A percentile compares a stretch with the other conserved stretches of the same genome.
These are phyloP conservation scores for Enchytraeus crypticus DNA, from an alignment of 2,888 invertebrate species.

Conservation along the genomic window DNA sequence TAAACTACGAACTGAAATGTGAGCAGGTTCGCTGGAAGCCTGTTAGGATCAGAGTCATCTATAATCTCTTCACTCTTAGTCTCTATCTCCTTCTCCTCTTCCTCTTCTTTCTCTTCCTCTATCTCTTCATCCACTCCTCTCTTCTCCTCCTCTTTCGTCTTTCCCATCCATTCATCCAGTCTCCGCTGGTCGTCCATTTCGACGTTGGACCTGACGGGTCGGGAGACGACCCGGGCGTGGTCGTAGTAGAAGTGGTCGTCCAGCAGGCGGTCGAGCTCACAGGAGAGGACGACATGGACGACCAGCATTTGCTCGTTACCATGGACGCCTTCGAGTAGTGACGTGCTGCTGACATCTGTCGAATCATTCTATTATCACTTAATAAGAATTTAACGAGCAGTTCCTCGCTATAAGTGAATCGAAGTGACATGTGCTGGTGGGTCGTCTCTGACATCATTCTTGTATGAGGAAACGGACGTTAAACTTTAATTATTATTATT, in stretches of 20 bases:
- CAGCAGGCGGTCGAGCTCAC: no score
- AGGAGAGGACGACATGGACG: no score
- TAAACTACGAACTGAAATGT: conserved; percentile 1
- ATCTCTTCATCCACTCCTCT: neutral
- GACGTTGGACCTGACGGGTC: conserved; percentile 21
- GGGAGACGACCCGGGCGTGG: conserved; percentile 36
- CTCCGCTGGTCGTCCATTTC: neutral
- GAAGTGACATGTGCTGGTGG: no score
- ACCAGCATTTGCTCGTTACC: no score
- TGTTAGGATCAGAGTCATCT: neutral
- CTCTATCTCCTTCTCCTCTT: neutral
- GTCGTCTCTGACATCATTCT: no score
- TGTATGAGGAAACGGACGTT: no score
- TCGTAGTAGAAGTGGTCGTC: conserved; percentile 43
- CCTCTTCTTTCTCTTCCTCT: conserved; percentile 2
- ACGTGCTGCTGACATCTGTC: no score
- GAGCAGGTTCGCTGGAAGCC: neutral
- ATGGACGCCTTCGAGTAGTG: no score
- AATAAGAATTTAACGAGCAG: no score
- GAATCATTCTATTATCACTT: no score
- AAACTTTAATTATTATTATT: no score
- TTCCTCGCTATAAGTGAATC: no score
- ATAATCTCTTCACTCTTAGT: neutral
- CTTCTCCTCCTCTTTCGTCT: neutral
- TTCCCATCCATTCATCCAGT: neutral